phyloP scores from a whole-genome alignment of 2,888 invertebrate species.

The Cremastobaeus sp. region DNA sequence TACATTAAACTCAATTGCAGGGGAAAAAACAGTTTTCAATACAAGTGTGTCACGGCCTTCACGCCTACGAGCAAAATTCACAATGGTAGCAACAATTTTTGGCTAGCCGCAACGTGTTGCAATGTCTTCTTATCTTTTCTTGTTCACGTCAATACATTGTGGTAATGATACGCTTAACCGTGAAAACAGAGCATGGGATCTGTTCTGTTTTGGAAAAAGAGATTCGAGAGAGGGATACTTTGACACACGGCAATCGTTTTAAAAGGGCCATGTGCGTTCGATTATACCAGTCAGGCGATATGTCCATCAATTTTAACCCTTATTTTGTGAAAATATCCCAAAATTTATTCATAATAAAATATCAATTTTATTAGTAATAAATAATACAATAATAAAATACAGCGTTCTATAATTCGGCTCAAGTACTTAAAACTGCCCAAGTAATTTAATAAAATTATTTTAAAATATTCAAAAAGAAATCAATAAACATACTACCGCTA shows the following conservation, averaged over 20 bases:
- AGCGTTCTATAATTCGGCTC: too few relatives aligned
- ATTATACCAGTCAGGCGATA: too few relatives aligned
- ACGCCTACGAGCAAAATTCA: conserved; percentile 29
- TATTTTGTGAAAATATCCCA: too few relatives aligned
- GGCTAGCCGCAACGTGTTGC: conserved; percentile 46
- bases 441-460: too few relatives aligned
- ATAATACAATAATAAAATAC: too few relatives aligned
- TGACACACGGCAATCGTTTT: conserved; percentile 48
- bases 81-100: conserved; percentile 40
- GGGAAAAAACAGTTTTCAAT: conserved; percentile 21
- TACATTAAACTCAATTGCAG: conserved; percentile 50
- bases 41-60: conserved; percentile 48
- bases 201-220: conserved; percentile 25
- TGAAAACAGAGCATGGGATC: conserved; percentile 39
- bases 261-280: conserved; percentile 55
- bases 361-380: too few relatives aligned
- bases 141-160: conserved; percentile 7
- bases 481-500: too few relatives aligned
- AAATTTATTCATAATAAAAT: too few relatives aligned
- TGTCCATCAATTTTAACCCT: too few relatives aligned
- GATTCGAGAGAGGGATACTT: conserved; percentile 22
- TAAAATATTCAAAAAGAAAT: too few relatives aligned
- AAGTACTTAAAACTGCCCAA: too few relatives aligned
- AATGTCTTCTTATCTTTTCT: conserved; percentile 10
- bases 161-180: conserved; percentile 25